Evolutionary conservation across 2,797 vertebrate genomes (phyloP).

Genomic region (Poeciliopsis turneri): DNA sequence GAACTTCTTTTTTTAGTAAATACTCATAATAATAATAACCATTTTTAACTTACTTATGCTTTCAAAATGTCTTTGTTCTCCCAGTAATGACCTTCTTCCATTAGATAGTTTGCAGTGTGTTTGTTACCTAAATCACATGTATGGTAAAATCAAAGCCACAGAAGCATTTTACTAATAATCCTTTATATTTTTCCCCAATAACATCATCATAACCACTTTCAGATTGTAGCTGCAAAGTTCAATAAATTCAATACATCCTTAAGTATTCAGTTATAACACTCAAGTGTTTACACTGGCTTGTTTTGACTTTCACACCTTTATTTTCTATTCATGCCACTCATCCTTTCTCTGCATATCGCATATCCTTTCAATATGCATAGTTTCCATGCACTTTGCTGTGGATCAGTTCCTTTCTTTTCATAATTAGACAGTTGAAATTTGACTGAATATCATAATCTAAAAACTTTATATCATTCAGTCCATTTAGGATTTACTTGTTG

Average conservation of each 20-base stretch:
- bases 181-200: background rate
- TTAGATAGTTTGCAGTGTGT: background rate
- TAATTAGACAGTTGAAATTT: background rate
- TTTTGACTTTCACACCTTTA: background rate
- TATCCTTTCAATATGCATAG: no score
- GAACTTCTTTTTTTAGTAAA: background rate
- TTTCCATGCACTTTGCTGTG: background rate
- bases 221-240: background rate
- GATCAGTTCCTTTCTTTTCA: background rate
- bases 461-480: background rate
- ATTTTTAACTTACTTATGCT: background rate
- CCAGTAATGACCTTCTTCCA: background rate
- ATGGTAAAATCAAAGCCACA: conserved; percentile 15
- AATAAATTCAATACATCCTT: background rate
- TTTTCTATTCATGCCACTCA: background rate
- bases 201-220: background rate
- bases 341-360: background rate
- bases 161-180: background rate
- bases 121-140: background rate
- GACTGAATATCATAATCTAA: background rate
- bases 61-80: background rate
- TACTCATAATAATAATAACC: background rate
- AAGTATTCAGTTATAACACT: background rate
- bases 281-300: background rate
- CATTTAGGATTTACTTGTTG: background rate